Evolutionary conservation across 2,797 vertebrate species (phyloP).

Genomic region (Cynopterus sphinx): DNA sequence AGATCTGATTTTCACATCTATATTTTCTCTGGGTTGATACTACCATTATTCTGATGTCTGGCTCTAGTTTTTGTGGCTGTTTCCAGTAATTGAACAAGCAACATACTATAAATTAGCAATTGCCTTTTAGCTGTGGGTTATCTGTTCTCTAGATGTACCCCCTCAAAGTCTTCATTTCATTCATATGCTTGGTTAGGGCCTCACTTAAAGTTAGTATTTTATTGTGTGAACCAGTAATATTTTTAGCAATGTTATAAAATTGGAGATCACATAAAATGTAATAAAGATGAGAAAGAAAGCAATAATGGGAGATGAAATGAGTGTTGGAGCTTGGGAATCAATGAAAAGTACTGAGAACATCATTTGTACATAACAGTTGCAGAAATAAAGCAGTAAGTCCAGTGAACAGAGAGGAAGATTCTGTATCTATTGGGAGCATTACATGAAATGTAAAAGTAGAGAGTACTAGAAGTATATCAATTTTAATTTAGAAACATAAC

Average conservation of each 20-base stretch:
- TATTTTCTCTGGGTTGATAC: neutral
- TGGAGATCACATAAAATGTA: neutral
- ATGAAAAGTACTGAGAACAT: neutral
- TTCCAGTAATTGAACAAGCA: neutral
- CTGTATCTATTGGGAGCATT: neutral
- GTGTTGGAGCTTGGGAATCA: neutral
- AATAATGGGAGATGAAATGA: neutral
- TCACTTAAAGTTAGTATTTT: neutral
- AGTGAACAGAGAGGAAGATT: neutral
- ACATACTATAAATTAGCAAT: conserved; percentile 15
- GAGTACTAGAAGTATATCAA: neutral
- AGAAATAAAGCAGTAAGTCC: neutral
- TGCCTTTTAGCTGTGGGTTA: conserved; percentile 28
- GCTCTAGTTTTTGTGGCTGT: neutral
- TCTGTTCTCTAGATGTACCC: neutral
- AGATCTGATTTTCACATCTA: neutral
- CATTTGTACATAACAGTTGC: neutral
- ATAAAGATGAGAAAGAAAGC: conserved; percentile 1
- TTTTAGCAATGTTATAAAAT: conserved; percentile 39
- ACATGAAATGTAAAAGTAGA: neutral
- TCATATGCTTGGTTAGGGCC: neutral
- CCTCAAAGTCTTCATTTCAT: conserved; percentile 20
- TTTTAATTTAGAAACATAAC: conserved; percentile 21
- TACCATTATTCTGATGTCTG: neutral
- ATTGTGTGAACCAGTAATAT: neutral